Evolutionary conservation across 2,888 invertebrate species (phyloP).

Genomic region (Eristalinus sepulchralis): DNA sequence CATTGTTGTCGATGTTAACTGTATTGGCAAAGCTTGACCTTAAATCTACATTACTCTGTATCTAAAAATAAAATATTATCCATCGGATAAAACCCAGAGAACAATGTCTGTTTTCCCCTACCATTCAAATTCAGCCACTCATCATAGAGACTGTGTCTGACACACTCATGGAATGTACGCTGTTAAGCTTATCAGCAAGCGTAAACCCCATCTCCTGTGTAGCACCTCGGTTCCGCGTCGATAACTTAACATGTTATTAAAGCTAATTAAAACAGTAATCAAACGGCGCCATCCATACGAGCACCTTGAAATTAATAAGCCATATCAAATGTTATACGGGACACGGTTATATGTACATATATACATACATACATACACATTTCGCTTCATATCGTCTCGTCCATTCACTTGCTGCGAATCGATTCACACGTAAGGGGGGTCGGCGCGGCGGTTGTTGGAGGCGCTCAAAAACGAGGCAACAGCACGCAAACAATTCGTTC

Average conservation of each 20-base stretch:
- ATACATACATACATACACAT: too few relatives aligned
- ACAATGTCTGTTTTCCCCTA: neutral
- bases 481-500: neutral
- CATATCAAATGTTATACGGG: conserved; percentile 48
- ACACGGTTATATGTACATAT: neutral
- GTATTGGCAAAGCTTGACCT: too few relatives aligned
- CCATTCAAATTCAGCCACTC: neutral
- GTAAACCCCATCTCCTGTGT: conserved; percentile 3
- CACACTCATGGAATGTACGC: neutral
- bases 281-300: conserved; percentile 66
- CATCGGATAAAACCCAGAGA: neutral
- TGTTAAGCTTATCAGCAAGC: neutral
- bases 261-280: conserved; percentile 66
- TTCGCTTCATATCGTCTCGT: neutral
- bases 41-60: too few relatives aligned
- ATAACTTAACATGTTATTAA: conserved; percentile 54
- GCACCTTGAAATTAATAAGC: conserved; percentile 67
- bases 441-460: neutral
- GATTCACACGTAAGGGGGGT: neutral
- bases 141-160: neutral
- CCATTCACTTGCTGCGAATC: neutral
- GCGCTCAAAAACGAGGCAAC: neutral
- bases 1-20: too few relatives aligned
- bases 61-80: neutral
- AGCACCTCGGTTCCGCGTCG: conserved; percentile 46